Evolutionary conservation across 1,140 invertebrate genomes (phyloP).

Genomic region (Camponotus pennsylvanicus): DNA sequence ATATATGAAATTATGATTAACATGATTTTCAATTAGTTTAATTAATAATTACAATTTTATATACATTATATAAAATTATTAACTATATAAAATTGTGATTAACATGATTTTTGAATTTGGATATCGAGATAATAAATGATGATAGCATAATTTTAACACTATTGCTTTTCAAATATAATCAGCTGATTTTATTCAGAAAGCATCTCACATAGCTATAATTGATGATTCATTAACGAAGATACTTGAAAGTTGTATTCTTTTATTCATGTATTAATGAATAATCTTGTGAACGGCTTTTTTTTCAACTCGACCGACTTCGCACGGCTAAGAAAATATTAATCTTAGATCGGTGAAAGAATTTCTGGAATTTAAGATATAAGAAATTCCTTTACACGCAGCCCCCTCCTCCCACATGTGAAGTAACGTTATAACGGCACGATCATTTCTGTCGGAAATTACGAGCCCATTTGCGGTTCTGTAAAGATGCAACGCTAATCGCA

Average conservation of each 20-base stretch:
- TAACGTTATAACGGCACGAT: slow-evolving; percentile 57
- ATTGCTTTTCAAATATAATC: neutral
- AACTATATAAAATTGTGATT: no score
- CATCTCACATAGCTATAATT: no score
- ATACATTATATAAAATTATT: no score
- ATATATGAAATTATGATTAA: no score
- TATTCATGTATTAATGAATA: neutral
- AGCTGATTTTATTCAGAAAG: neutral
- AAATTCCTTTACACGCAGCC: neutral
- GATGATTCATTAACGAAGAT: neutral
- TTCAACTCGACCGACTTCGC: neutral
- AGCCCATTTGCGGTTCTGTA: slow-evolving; percentile 11
- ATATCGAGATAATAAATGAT: neutral
- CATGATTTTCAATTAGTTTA: no score
- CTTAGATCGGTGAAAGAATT: neutral
- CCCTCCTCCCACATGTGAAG: neutral
- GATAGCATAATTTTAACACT: no score
- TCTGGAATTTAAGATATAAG: neutral
- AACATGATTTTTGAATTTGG: neutral
- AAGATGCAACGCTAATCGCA: slow-evolving; percentile 14
- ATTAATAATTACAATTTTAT: no score
- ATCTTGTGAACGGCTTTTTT: slow-evolving; percentile 6
- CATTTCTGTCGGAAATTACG: slow-evolving; percentile 31
- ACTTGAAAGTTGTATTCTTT: neutral
- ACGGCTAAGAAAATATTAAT: neutral